Conservation (phyloP, 2,797 vertebrate genomes). For the Oryzias dopingdopingensis region DNA sequence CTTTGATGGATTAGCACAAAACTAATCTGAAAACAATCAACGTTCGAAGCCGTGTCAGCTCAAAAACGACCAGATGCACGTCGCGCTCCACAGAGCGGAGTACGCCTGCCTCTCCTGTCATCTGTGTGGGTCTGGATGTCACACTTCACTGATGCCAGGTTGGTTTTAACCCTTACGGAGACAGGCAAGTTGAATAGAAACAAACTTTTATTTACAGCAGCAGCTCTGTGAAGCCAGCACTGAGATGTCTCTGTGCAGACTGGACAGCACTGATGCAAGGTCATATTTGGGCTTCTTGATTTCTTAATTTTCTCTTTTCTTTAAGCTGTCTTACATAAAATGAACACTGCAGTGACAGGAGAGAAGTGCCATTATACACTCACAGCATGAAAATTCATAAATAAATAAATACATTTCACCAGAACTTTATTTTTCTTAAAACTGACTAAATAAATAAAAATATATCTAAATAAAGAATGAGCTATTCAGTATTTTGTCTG, state of each 20-base stretch:
- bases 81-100: constrained; percentile 39
- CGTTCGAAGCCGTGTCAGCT: constrained; percentile 36
- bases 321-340: constrained; percentile 51
- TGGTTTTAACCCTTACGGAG: constrained; percentile 43
- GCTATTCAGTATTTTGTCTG: constrained; percentile 36
- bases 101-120: constrained; percentile 34
- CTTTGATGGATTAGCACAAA: constrained; percentile 32
- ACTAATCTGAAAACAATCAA: constrained; percentile 31
- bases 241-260: constrained; percentile 61
- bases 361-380: constrained; percentile 12
- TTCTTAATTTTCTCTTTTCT: constrained; percentile 4
- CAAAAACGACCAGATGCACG: constrained; percentile 55
- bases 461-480: constrained; percentile 25
- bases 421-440: constrained; percentile 12
- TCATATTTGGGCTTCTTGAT: constrained; percentile 21
- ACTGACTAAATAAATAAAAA: constrained; percentile 5
- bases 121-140: constrained; percentile 42
- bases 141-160: constrained; percentile 29
- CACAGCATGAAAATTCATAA: constrained; percentile 20
- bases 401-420: constrained; percentile 19
- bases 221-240: constrained; percentile 38
- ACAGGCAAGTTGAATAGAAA: constrained; percentile 35
- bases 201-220: constrained; percentile 56
- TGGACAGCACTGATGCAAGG: constrained; percentile 50
- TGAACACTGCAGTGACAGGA: constrained; percentile 41